Percentiles rank a stretch among this genome's conserved stretches.
Conservation (phyloP, 2,797 vertebrate species). For the Helicolenus hilgendorfi region DNA sequence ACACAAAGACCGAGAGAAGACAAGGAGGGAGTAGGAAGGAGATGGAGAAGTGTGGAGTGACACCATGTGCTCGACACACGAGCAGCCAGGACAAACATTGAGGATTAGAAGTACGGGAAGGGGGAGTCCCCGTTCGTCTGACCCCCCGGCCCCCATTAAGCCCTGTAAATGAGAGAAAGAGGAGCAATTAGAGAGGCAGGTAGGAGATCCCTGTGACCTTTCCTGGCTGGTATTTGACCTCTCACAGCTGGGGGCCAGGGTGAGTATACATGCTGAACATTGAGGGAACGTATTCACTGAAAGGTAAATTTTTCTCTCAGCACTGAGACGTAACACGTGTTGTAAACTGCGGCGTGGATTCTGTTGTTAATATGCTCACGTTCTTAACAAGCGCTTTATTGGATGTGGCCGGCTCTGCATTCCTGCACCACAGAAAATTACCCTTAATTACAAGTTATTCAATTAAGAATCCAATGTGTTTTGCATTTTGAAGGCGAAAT, state of each 20-base stretch:
- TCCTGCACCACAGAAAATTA: constrained; percentile 57
- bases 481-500: constrained; percentile 61
- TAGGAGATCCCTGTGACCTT: constrained; percentile 75
- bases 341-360: neutral
- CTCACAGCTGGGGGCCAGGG: constrained; percentile 52
- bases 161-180: constrained; percentile 75
- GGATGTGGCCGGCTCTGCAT: constrained; percentile 48
- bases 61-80: constrained; percentile 39
- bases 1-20: neutral
- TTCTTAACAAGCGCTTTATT: constrained; percentile 68
- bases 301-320: neutral
- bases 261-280: constrained; percentile 51
- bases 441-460: constrained; percentile 55
- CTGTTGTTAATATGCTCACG: constrained; percentile 38
- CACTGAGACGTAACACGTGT: neutral
- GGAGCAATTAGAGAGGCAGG: constrained; percentile 79
- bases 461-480: constrained; percentile 60
- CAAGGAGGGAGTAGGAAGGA: neutral
- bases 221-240: constrained; percentile 77
- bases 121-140: constrained; percentile 47
- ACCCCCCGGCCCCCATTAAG: constrained; percentile 61
- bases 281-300: constrained; percentile 15
- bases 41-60: constrained; percentile 41
- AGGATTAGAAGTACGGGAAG: constrained; percentile 36
- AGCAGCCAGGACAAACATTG: constrained; percentile 55